These are phyloP conservation scores for Uropetala carovei DNA, from an alignment of 2,888 invertebrate species.

Conservation along the genomic window DNA sequence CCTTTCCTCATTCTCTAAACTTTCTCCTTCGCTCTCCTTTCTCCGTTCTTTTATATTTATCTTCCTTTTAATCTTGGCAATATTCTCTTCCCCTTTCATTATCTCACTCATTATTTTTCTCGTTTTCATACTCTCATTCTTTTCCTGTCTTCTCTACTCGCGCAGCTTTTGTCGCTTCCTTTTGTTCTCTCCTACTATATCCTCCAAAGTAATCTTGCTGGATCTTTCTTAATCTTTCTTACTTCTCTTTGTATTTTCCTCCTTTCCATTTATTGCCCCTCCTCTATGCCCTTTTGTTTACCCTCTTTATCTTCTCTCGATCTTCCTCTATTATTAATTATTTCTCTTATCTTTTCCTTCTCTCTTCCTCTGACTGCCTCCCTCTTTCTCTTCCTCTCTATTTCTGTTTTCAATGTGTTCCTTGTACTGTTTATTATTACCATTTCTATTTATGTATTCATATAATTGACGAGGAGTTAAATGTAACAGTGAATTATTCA, in stretches of 20 bases:
- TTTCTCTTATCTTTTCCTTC: too few relatives aligned
- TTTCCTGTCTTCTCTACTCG: neutral
- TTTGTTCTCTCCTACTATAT: neutral
- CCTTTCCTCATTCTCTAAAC: conserved; percentile 28
- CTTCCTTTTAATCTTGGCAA: too few relatives aligned
- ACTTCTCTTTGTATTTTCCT: neutral
- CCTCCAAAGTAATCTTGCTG: neutral
- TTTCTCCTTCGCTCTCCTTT: too few relatives aligned
- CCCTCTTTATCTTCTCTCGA: neutral
- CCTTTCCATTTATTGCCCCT: conserved; percentile 13
- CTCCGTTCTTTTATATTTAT: too few relatives aligned
- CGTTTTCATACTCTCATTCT: neutral
- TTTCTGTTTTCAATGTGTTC: too few relatives aligned
- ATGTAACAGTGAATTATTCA: too few relatives aligned
- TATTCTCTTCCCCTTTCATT: too few relatives aligned
- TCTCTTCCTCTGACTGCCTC: conserved; percentile 19
- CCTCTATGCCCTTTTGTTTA: conserved; percentile 37
- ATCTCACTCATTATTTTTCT: neutral
- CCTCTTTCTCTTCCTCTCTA: conserved; percentile 18
- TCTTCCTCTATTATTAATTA: too few relatives aligned
- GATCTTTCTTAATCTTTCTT: neutral
- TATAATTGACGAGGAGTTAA: too few relatives aligned
- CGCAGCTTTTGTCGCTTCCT: neutral
- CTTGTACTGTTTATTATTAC: too few relatives aligned
- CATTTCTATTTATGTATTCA: too few relatives aligned